Conservation (phyloP, 2,113 vertebrate species). For the Scophthalmus maximus region DNA sequence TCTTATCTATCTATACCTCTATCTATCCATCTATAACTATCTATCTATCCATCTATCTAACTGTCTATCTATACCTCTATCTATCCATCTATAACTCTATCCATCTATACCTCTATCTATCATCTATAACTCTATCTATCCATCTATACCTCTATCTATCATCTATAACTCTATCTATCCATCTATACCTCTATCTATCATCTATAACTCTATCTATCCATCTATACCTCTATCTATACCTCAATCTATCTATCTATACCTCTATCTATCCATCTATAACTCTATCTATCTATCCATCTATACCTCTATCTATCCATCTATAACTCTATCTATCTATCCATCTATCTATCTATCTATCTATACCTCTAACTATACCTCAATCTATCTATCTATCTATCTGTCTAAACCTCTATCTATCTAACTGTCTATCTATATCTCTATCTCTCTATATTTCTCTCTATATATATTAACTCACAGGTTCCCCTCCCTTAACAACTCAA, state of each 20-base stretch:
- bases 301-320: background rate
- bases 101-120: background rate
- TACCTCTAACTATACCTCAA: background rate
- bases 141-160: background rate
- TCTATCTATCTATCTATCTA: background rate
- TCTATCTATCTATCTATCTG: background rate
- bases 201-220: background rate
- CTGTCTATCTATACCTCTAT: too few species aligned
- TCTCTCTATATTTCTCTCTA: background rate
- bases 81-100: too few species aligned
- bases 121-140: too few species aligned
- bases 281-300: background rate
- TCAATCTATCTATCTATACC: too few species aligned
- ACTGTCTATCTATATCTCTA: background rate
- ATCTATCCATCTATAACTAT: too few species aligned
- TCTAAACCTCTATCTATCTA: background rate
- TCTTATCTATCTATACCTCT: background rate
- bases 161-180: background rate
- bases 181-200: background rate
- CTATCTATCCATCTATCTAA: background rate
- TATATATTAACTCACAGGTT: slow-evolving; percentile 33
- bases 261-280: too few species aligned
- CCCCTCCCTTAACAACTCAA: slow-evolving; percentile 61
- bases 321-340: background rate
- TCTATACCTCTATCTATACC: too few species aligned